Base-by-base conservation (phyloP, 2,888 invertebrate species). In the Leuctra nigra region DNA sequence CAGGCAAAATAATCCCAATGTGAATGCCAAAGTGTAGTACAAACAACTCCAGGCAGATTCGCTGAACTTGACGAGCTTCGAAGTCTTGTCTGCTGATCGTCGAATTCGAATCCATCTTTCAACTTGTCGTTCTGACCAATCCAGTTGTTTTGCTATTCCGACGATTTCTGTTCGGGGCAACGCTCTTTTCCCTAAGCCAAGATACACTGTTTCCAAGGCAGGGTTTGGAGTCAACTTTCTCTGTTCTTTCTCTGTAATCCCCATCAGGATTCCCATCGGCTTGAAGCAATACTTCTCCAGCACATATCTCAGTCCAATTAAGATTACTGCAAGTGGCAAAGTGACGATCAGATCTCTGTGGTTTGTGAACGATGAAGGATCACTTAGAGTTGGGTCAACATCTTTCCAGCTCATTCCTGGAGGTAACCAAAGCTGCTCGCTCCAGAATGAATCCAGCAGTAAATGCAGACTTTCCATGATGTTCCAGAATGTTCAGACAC, bases 91-190 rank as follows among this genome's bases (percentile, higher is more conserved):
- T 72, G 90, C 89, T 55, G 86, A 84, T 62, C 86, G 80, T 55
- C 94, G 79, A 58, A 87, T 75, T 63, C 95, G 80, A 75, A 94
- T 82, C 95, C 95, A 96, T 64, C 94, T 77, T 70, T 95, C 91
- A 59, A 95, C 86, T 73, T 93, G 90, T 56, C 93, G 79, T 70
- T 89, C 88, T 14, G 82, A 79, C 81, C 87, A 80, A 72, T 92
- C 91, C 65, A 89, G 71, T 70, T 89, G 87, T 70, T 93, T 92
- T 13, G 88, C 82, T 67, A 93, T 74, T 33, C 81, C 81, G 67
- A 77, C 73, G 68, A 91, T 88, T 79, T 85, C 84, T 70, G 88
- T 89, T 70, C 90, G 84, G 68, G 83, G 86, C 69, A 89, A 78
- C 70, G 81, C 84, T 61, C 81, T 77, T 62, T 79, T 80, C 54